Percentiles rank a stretch among this genome's conserved stretches.
Evolutionary conservation across 2,113 vertebrate species (phyloP).

Genomic region (Hylia prasina): DNA sequence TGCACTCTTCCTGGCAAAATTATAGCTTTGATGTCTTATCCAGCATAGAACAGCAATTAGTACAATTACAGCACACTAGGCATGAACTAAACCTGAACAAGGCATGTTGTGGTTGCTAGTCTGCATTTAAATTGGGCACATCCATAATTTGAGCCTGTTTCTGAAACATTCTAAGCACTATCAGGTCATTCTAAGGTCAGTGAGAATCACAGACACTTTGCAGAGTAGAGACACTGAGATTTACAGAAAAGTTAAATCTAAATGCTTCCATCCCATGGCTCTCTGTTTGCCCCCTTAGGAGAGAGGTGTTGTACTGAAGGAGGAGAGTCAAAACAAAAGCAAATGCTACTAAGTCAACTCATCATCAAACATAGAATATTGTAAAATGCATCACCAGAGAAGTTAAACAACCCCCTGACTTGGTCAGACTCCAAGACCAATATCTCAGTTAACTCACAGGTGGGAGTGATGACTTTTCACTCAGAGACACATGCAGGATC

Average conservation of each 20-base stretch:
- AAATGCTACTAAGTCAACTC: not conserved
- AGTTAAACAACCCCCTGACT: not conserved
- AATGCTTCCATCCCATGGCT: not conserved
- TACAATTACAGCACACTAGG: conserved; percentile 12
- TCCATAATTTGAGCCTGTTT: not conserved
- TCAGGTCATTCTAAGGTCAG: not conserved
- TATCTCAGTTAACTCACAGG: not conserved
- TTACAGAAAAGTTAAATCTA: not conserved
- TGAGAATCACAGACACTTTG: not conserved
- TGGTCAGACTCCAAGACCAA: not conserved
- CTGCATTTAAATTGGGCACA: not conserved
- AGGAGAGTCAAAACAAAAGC: not conserved
- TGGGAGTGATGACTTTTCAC: not conserved
- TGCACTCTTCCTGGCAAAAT: not conserved
- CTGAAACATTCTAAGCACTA: not conserved
- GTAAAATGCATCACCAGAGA: not conserved
- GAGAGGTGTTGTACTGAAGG: not conserved
- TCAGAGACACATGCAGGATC: not conserved
- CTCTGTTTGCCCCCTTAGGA: not conserved
- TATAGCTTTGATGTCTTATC: not conserved
- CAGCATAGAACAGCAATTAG: not conserved
- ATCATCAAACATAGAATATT: not conserved
- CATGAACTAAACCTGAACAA: not conserved
- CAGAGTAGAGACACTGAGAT: not conserved
- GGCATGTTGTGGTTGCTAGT: not conserved